phyloP scores from a whole-genome alignment of 2,113 vertebrate species.

The Megaceryle torquata region DNA sequence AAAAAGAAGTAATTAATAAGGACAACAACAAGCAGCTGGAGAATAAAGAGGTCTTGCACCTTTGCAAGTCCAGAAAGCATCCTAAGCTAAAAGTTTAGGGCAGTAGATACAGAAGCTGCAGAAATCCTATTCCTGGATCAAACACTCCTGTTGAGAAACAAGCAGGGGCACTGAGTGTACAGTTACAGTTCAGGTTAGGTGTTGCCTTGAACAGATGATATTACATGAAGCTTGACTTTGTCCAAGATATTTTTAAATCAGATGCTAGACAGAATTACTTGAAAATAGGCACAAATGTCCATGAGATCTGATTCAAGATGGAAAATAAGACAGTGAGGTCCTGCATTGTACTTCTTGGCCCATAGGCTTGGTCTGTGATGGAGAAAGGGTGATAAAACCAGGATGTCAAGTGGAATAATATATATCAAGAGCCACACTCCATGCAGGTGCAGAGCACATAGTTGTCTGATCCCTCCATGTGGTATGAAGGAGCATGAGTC shows the following conservation, averaged over 20 bases:
- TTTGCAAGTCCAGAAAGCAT: neutral
- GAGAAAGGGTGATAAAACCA: neutral
- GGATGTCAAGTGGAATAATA: neutral
- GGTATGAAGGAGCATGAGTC: neutral
- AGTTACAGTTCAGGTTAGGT: neutral
- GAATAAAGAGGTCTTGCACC: neutral
- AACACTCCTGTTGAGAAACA: neutral
- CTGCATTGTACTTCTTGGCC: neutral
- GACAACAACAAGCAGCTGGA: neutral
- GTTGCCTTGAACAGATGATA: conserved; percentile 24
- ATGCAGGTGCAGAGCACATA: neutral
- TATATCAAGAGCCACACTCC: neutral
- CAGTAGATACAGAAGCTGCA: neutral
- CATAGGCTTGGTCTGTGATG: neutral
- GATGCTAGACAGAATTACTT: conserved; percentile 1
- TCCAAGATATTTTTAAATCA: neutral
- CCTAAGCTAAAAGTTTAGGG: neutral
- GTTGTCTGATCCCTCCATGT: neutral
- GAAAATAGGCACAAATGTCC: neutral
- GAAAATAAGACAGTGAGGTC: neutral
- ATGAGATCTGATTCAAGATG: neutral
- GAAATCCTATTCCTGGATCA: neutral
- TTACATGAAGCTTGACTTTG: neutral
- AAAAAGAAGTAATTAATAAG: neutral
- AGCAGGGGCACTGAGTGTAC: neutral